Base-by-base conservation (phyloP, 2,888 invertebrate species). In the Eupithecia vulgata region DNA sequence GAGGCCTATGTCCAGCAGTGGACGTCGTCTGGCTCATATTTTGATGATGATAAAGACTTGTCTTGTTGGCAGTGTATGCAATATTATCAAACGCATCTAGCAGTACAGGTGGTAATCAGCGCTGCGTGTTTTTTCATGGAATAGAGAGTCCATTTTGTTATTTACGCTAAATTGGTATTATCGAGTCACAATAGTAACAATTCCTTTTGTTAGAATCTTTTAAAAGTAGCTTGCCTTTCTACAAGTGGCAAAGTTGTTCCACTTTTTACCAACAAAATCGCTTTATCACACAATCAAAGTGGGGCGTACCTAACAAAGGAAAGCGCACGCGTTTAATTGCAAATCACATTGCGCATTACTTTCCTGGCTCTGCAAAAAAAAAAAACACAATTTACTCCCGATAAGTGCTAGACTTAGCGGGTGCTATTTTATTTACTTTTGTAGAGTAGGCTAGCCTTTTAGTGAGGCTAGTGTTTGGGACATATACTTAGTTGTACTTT, bases 251-350 rank as follows among this genome's bases (percentile, higher is more conserved):
- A 17, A 61, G 34, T 25, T 59, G 25, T 21, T 15, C 15, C 34
- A 34, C 30, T 30, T 61, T 61, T 61, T 61, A 61, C 61, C 12
- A 61, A 61, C 61, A 61, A 61, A 61, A 61, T 61, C 12, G 15
- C 2, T 61, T 34, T 61, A 61, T 67, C 67, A 35, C 34, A 17
- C 45, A 48, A 67, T 67, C 67, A 42, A 85, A 85, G 85, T 81
- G 83, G 81, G 79, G 81, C 82, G 82, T 83, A 57, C 57, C 25
- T 25, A 83, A 81, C 84, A 82, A 81, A 82, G 77, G 84, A 81
- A 76, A 86, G 85, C 65, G 65, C 65, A 65, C 65, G 40, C 40
- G 73, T 73, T 77, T 71, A 71, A 76, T 72, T 70, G 69, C 64
- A 61, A 71, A 66, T 67, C 48, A 69, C 65, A 65, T 65, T 40